phyloP scores from a whole-genome alignment of 2,797 vertebrate species.

The Gymnopithys bicolor region DNA sequence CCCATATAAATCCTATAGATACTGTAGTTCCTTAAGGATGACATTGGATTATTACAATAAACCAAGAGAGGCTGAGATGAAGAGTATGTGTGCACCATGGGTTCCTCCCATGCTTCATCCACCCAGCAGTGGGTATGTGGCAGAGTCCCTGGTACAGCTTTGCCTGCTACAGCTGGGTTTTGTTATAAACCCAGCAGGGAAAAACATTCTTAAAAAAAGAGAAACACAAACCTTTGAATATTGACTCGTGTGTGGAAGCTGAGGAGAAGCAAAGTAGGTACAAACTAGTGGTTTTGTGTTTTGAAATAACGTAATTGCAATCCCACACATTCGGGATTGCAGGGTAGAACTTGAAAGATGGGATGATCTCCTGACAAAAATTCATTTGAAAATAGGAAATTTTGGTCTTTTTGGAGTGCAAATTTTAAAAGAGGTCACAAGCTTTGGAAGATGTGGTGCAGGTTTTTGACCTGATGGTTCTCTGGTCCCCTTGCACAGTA shows the following conservation, averaged over 20 bases:
- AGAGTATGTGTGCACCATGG: too few species aligned
- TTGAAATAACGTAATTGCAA: background rate
- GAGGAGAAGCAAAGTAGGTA: background rate
- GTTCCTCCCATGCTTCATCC: background rate
- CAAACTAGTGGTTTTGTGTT: background rate
- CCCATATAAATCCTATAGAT: background rate
- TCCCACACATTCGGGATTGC: background rate
- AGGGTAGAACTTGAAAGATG: background rate
- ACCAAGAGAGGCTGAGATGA: background rate
- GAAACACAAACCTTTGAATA: background rate
- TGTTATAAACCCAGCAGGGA: background rate
- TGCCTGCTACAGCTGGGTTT: background rate
- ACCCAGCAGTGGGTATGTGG: rapidly evolving
- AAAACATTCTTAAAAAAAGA: rapidly evolving
- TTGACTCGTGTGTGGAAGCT: background rate
- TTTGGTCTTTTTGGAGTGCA: background rate
- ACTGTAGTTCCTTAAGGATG: background rate
- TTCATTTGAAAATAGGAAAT: background rate
- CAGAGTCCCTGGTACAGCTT: background rate
- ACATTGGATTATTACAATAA: background rate
- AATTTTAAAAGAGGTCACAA: background rate
- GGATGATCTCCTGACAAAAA: background rate
- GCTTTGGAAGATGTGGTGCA: background rate
- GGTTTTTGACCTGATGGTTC: background rate
- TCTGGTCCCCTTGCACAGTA: background rate